These are phyloP conservation scores for Toxotes jaculatrix DNA, from an alignment of 2,113 vertebrate genomes.

Conservation along the genomic window DNA sequence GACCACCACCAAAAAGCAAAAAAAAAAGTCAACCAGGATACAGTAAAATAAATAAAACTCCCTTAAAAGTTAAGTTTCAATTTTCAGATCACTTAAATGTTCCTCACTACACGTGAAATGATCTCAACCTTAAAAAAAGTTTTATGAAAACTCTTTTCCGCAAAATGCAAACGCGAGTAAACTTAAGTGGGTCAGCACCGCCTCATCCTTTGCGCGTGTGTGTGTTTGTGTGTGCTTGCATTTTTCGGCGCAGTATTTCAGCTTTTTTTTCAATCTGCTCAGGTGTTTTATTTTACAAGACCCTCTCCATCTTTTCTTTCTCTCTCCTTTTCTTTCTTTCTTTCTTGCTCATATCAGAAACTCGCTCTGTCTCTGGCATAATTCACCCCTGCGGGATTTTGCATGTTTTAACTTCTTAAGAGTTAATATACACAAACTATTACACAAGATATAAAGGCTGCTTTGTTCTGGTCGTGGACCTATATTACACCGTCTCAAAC, in stretches of 20 bases:
- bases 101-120: neutral
- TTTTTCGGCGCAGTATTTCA: neutral
- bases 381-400: constrained; percentile 32
- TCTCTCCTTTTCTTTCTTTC: too few species aligned
- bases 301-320: neutral
- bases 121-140: neutral
- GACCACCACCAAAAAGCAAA: neutral
- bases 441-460: constrained; percentile 65
- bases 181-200: constrained; percentile 10
- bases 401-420: constrained; percentile 52
- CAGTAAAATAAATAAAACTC: neutral
- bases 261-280: neutral
- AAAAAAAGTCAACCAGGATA: neutral
- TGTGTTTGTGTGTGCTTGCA: constrained; percentile 1
- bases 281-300: neutral
- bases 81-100: neutral
- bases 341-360: neutral
- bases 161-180: neutral
- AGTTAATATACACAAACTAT: constrained; percentile 81
- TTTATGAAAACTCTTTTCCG: neutral
- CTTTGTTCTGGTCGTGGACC: constrained; percentile 68
- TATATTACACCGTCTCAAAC: constrained; percentile 64
- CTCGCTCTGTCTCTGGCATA: constrained; percentile 1
- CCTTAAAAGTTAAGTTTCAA: neutral
- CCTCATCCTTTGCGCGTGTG: neutral